These are phyloP conservation scores for Lerista edwardsae DNA, from an alignment of 2,797 vertebrate genomes.

Conservation along the genomic window DNA sequence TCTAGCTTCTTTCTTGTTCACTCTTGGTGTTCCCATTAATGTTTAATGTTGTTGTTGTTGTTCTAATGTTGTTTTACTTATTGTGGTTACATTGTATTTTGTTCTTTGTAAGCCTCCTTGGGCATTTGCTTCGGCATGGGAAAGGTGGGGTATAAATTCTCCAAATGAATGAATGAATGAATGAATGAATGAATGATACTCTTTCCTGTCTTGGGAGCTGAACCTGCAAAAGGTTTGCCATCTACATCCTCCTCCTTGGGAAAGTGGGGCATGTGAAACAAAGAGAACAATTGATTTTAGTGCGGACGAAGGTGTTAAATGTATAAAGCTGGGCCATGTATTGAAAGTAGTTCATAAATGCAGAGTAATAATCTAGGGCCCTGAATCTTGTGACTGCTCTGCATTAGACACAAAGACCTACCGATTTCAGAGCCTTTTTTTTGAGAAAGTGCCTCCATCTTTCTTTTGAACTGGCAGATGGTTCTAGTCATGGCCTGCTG, in stretches of 20 bases:
- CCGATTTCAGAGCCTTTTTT: constrained; percentile 57
- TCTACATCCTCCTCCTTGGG: background rate
- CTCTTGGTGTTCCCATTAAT: too few relatives aligned
- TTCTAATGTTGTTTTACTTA: too few relatives aligned
- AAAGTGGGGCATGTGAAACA: background rate
- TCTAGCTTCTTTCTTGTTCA: too few relatives aligned
- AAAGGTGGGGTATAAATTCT: too few relatives aligned
- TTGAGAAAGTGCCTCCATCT: constrained; percentile 76
- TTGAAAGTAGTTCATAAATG: background rate
- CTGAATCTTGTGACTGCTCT: background rate
- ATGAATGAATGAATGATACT: too few relatives aligned
- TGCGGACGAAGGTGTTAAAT: background rate
- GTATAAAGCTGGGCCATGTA: background rate
- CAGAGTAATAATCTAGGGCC: background rate
- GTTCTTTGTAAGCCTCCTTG: too few relatives aligned
- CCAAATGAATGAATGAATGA: too few relatives aligned
- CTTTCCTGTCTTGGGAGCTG: background rate
- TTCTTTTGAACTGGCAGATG: constrained; percentile 89
- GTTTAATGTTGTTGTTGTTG: too few relatives aligned
- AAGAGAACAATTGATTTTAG: background rate
- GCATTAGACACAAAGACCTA: constrained; percentile 41
- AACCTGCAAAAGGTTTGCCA: background rate
- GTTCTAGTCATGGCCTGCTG: constrained; percentile 84
- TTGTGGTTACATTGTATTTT: too few relatives aligned
- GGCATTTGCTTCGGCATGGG: too few relatives aligned